Evolutionary conservation across 2,113 vertebrate species (phyloP), one percentile per base, ranked within the genome.

Genomic region (Chionodraco myersi): DNA sequence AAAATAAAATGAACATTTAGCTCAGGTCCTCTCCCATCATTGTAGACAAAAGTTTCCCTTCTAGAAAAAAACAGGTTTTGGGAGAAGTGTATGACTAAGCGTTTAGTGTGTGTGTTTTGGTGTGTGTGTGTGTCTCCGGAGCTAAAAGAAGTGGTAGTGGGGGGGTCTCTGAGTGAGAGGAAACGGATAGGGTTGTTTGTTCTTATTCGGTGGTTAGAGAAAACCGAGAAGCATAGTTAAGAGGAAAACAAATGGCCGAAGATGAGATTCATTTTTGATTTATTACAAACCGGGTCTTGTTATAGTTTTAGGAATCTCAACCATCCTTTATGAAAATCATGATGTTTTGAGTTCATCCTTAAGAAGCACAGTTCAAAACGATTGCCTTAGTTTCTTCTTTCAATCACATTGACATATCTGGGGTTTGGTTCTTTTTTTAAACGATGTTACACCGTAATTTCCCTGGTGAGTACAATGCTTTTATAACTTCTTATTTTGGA

Each of bases 101-200:
- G 49, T 68, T 76, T 79, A 49, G 53, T 56, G 53, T 56, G 53
- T 56, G 53, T 56, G 65, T 21, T 21, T 21, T 21, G 21, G 53
- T 56, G 53, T 56, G 53, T 56, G 65, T 26, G 51, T 34, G 11
- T 52, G 72, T 94, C 94, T 95, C 94, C 88, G 96, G 95, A 93
- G 94, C 96, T 99, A 99, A 98, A 98, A 99, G 96, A 98, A 99
- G 93, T 97, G 97, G 95, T 98, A 99, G 96, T 97, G 98, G 92
- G 61, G 58, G 75, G 52, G 76, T 36, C 36, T 36, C 36, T 47
- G 5, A 59, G 59, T 63, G 63, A 18, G 76, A 63, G 56, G 79
- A 49, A 45, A 36, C 47, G 81, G 48, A 72, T 21, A 44, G 47
- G 79, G 63, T 73, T 36, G 77, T 51, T 51, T 68, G 71, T 47